phyloP scores from a whole-genome alignment of 2,113 vertebrate genomes.

The Indri indri region DNA sequence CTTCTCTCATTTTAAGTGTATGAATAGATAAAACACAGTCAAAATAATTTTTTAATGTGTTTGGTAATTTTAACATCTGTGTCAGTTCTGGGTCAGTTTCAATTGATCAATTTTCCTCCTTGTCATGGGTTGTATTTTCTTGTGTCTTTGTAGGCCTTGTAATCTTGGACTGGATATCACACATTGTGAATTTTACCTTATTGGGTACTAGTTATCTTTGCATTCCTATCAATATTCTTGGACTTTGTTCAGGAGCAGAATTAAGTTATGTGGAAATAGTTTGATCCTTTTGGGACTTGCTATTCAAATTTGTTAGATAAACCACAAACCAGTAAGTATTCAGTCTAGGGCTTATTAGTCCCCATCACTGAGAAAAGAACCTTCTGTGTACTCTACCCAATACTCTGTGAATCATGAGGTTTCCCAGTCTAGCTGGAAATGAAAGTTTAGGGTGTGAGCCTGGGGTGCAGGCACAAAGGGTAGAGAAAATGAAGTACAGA shows the following conservation, averaged over 20 bases:
- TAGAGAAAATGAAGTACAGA: background rate
- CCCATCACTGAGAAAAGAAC: background rate
- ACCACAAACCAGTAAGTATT: background rate
- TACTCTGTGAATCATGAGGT: background rate
- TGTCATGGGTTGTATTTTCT: background rate
- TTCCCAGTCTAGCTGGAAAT: background rate
- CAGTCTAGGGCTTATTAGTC: background rate
- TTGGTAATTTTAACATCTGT: background rate
- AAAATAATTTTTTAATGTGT: background rate
- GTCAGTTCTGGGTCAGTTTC: background rate
- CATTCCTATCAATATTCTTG: background rate
- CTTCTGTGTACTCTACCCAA: background rate
- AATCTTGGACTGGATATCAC: background rate
- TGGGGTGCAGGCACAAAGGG: background rate
- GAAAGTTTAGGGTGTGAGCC: background rate
- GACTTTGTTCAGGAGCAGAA: background rate
- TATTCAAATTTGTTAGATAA: background rate
- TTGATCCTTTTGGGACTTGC: background rate
- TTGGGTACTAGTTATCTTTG: background rate
- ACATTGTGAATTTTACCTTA: background rate
- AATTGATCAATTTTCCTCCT: background rate
- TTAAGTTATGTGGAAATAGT: conserved; percentile 3
- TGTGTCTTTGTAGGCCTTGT: background rate
- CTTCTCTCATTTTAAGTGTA: background rate
- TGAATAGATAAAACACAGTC: background rate